A percentile compares a stretch with the other conserved stretches of the same genome.
These are phyloP conservation scores for Mycetomoellerius zeteki DNA, from an alignment of 1,140 invertebrate species.

Conservation along the genomic window DNA sequence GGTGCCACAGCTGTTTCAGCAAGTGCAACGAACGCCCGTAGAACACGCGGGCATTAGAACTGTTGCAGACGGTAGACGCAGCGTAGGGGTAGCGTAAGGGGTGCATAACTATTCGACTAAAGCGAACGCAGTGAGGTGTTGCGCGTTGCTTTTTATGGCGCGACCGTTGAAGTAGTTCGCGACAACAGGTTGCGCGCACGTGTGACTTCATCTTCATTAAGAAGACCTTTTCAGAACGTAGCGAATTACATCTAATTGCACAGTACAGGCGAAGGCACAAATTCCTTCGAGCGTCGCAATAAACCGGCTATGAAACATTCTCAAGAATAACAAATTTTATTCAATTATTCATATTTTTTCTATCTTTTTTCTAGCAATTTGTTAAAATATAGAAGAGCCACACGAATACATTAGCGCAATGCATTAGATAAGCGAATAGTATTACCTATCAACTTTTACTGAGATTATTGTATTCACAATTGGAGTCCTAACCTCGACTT, in stretches of 20 bases:
- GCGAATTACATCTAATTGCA: conserved; percentile 34
- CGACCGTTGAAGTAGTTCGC: conserved; percentile 80
- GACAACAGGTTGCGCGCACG: conserved; percentile 68
- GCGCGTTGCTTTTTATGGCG: conserved; percentile 59
- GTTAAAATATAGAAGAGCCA: not conserved
- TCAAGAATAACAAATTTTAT: not conserved
- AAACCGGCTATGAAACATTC: not conserved
- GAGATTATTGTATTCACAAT: conserved; percentile 41
- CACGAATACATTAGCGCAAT: not conserved
- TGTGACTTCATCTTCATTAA: conserved; percentile 38
- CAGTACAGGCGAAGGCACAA: not conserved
- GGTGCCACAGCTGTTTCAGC: conserved; percentile 84
- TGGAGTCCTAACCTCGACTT: not conserved
- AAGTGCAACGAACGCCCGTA: conserved; percentile 83
- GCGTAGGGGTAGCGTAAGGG: conserved; percentile 71
- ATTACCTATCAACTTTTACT: not conserved
- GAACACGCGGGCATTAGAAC: conserved; percentile 81
- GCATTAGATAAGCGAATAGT: not conserved
- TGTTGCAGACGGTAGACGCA: conserved; percentile 75
- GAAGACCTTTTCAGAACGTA: not conserved
- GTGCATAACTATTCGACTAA: conserved; percentile 82
- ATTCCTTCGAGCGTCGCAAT: not conserved
- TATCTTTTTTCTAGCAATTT: not conserved
- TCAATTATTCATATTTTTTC: not conserved
- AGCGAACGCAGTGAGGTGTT: conserved; percentile 72